phyloP scores from a whole-genome alignment of 2,888 invertebrate species.

The Cybosia mesomella region DNA sequence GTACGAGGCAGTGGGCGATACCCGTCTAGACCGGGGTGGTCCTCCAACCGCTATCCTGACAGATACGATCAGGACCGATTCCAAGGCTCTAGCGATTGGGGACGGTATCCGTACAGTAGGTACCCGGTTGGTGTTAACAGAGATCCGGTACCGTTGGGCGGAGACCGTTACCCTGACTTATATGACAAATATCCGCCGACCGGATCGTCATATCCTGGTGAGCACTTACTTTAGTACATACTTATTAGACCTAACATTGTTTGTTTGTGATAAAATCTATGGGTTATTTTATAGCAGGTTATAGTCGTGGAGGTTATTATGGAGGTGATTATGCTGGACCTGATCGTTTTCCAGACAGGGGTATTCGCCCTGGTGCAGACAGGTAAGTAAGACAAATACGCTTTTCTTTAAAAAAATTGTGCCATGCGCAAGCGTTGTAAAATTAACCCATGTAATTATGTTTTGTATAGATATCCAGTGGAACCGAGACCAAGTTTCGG shows the following conservation, averaged over 20 bases:
- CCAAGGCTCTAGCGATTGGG: constrained; percentile 71
- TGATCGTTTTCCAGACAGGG: constrained; percentile 81
- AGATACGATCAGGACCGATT: constrained; percentile 83
- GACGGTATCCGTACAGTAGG: constrained; percentile 80
- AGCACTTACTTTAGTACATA: constrained; percentile 57
- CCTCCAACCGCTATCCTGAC: constrained; percentile 79
- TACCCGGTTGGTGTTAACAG: constrained; percentile 83
- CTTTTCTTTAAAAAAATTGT: background rate
- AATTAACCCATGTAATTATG: background rate
- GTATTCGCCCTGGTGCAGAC: constrained; percentile 80
- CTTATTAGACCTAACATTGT: constrained; percentile 20
- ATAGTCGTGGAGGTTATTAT: constrained; percentile 79
- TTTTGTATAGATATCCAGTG: constrained; percentile 68
- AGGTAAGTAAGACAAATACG: constrained; percentile 60
- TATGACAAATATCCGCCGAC: constrained; percentile 88
- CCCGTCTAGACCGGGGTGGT: constrained; percentile 69
- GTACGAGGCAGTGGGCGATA: constrained; percentile 67
- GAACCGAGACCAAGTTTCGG: constrained; percentile 79
- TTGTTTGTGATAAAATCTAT: constrained; percentile 32
- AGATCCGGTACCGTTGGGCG: constrained; percentile 83
- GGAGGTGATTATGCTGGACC: constrained; percentile 72
- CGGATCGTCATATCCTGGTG: constrained; percentile 84
- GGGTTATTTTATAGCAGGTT: constrained; percentile 60
- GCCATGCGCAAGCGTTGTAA: background rate
- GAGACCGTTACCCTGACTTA: constrained; percentile 82